These are phyloP conservation scores for Amphipyra berbera DNA, from an alignment of 2,888 invertebrate genomes.

Conservation along the genomic window DNA sequence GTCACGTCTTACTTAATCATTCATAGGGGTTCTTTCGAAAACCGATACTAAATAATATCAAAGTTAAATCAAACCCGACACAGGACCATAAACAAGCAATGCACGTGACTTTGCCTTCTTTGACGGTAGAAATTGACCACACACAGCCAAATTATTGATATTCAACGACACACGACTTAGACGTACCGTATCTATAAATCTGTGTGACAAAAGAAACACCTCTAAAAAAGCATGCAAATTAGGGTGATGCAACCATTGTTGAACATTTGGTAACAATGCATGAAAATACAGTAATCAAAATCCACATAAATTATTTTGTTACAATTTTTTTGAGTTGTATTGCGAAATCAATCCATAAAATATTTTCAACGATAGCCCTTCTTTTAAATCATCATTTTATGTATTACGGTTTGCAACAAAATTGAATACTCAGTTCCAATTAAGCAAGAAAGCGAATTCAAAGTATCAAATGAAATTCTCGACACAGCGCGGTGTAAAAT, in stretches of 20 bases:
- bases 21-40: constrained; percentile 62
- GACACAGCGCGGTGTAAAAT: constrained; percentile 54
- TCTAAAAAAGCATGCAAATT: constrained; percentile 39
- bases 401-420: no score
- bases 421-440: constrained; percentile 27
- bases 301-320: no score
- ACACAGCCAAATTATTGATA: constrained; percentile 54
- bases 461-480: constrained; percentile 58
- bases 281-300: no score
- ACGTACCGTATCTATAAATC: constrained; percentile 33
- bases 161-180: constrained; percentile 36
- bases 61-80: constrained; percentile 61
- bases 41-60: constrained; percentile 71
- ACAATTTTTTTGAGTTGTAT: background rate
- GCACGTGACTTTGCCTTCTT: constrained; percentile 62
- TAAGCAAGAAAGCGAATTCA: constrained; percentile 55
- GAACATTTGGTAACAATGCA: constrained; percentile 1
- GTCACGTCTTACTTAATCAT: constrained; percentile 66
- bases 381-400: no score
- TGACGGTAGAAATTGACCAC: constrained; percentile 60
- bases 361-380: constrained; percentile 3
- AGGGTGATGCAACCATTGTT: constrained; percentile 14
- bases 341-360: background rate
- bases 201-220: constrained; percentile 17
- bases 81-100: constrained; percentile 51